Evolutionary conservation across 1,140 invertebrate genomes (phyloP), one percentile per base, ranked within the genome.

Genomic region (Drosophila kepulauana): DNA sequence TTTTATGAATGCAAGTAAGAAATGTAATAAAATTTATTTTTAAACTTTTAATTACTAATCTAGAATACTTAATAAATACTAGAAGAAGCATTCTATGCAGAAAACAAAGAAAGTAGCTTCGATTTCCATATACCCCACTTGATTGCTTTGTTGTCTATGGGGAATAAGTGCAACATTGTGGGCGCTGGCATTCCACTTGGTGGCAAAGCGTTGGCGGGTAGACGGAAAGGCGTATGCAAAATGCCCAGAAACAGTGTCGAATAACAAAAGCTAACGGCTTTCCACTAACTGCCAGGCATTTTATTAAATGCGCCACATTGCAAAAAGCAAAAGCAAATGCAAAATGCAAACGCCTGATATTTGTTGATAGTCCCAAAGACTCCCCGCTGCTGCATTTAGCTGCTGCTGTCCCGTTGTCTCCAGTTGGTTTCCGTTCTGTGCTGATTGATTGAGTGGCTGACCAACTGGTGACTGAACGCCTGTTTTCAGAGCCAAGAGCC

Each of bases 401-500:
- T 6, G 13, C 13, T 6, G 13, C 7, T 43, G 15, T 52, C 7
- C n/a, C 16, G 25, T 30, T 56, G 61, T 63, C 30, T 74, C 16
- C 20, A 46, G 30, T 13, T 33, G 48, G 25, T 30, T 6, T 74
- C 52, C 45, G 33, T 28, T 73, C 59, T 69, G 62, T 33, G 16
- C 79, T 68, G 82, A 79, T 82, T 86, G 82, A 86, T 82, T 87
- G 71, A 86, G 82, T 82, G 68, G 48, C 78, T 51, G 46, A 30
- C 45, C 52, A 58, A 57, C 13, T 67, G 56, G 30, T 51, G 46
- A 61, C 20, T 59, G 38, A 33, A 8, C 30, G 30, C 30, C 67
- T 35, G 41, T 20, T 45, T 16, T 51, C 33, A 15, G 20, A 25
- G 30, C 5, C 48, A 45, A 63, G 49, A 45, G 64, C 81, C 73